phyloP scores from a whole-genome alignment of 64 coral and sea anemone genomes.

The Acropora yongei region DNA sequence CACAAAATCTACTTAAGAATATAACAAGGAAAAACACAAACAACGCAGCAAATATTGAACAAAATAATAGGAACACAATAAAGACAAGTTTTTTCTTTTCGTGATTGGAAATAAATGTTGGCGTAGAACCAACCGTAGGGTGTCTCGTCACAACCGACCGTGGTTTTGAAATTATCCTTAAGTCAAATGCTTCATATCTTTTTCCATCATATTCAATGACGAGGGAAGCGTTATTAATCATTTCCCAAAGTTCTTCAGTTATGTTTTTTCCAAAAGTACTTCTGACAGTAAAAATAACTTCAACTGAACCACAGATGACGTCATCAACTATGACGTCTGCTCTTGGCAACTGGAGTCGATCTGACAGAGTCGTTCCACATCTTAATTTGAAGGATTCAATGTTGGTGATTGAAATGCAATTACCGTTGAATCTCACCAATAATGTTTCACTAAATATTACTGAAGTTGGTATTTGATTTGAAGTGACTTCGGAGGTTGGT shows the following conservation, averaged over 20 bases:
- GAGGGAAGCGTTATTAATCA: constrained; percentile 12
- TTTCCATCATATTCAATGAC: constrained; percentile 22
- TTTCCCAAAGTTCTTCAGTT: constrained; percentile 11
- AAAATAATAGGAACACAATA: constrained; percentile 53
- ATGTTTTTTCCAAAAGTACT: neutral
- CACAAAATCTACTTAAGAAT: constrained; percentile 13
- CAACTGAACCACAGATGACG: constrained; percentile 38
- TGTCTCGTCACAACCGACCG: neutral
- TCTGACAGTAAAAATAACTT: constrained; percentile 18
- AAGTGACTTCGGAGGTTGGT: neutral
- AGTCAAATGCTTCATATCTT: constrained; percentile 20
- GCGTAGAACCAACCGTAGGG: neutral
- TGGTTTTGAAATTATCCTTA: constrained; percentile 14
- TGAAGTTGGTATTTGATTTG: neutral
- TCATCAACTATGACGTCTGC: constrained; percentile 18
- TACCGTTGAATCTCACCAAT: constrained; percentile 13
- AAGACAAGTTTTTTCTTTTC: constrained; percentile 28
- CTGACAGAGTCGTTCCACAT: constrained; percentile 1
- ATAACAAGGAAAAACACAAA: constrained; percentile 41
- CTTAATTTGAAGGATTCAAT: constrained; percentile 9
- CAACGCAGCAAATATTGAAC: constrained; percentile 41
- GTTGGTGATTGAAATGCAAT: neutral
- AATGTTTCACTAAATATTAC: neutral
- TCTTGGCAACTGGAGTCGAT: neutral
- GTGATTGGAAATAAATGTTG: constrained; percentile 1